Conservation (phyloP, 35 echinoderm and acorn worm species). For the Diadema setosum region DNA sequence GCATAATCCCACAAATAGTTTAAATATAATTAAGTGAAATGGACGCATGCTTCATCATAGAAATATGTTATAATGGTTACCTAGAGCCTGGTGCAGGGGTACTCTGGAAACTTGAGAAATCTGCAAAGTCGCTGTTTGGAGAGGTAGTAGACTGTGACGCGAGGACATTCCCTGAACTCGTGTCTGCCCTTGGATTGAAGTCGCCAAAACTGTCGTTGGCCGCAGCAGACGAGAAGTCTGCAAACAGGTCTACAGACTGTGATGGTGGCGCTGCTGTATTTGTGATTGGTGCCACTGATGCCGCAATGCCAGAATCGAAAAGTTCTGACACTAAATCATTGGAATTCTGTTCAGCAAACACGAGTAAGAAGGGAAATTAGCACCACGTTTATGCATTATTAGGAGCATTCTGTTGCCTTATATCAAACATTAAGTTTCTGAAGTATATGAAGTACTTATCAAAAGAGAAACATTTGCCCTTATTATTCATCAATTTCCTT, state of each 20-base stretch:
- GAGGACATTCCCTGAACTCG: background rate
- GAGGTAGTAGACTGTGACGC: background rate
- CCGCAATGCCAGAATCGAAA: background rate
- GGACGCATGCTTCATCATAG: background rate
- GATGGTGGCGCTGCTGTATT: background rate
- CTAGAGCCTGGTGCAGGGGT: background rate
- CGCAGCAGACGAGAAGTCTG: constrained; percentile 77
- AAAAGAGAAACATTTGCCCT: background rate
- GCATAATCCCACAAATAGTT: too few species aligned
- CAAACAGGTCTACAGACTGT: constrained; percentile 41
- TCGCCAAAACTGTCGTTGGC: constrained; percentile 81
- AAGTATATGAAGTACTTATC: background rate
- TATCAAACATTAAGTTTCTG: background rate
- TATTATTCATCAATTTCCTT: background rate
- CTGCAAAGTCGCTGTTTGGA: constrained; percentile 14
- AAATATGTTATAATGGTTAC: background rate
- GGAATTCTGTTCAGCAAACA: background rate
- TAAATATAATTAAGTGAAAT: background rate
- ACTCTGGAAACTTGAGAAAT: constrained; percentile 77
- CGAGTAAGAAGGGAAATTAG: background rate
- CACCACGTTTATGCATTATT: background rate
- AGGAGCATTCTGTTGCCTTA: background rate
- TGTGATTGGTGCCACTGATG: background rate
- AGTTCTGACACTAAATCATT: background rate
- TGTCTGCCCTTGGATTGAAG: constrained; percentile 83